These are phyloP conservation scores for Bombyx huttoni DNA, from an alignment of 2,888 invertebrate species.

Conservation along the genomic window DNA sequence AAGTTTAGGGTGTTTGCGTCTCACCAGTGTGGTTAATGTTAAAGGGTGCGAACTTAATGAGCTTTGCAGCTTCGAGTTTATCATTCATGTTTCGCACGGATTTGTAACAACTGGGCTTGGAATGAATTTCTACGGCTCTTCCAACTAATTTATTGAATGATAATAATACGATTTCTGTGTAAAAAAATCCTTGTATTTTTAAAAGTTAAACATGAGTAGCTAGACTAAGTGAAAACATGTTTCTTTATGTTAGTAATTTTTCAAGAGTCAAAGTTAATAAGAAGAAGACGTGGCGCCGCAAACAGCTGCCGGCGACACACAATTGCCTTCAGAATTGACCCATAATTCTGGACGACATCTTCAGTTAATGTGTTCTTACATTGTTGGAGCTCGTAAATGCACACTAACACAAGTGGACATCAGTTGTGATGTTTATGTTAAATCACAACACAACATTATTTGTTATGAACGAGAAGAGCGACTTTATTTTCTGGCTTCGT, in stretches of 20 bases:
- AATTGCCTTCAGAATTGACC: slow-evolving; percentile 22
- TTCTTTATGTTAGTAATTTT: not conserved
- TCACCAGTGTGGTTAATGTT: slow-evolving; percentile 28
- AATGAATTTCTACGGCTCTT: too few species aligned
- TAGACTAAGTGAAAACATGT: not conserved
- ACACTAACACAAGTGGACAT: not conserved
- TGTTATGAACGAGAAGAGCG: not conserved
- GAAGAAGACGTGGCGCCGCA: slow-evolving; percentile 16
- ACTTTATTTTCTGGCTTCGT: slow-evolving; percentile 9
- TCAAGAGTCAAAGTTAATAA: slow-evolving; percentile 39
- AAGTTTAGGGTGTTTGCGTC: slow-evolving; percentile 33
- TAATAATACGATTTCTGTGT: too few species aligned
- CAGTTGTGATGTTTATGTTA: slow-evolving; percentile 1
- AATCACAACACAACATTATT: not conserved
- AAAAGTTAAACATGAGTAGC: not conserved
- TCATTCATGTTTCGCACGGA: not conserved
- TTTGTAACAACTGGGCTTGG: not conserved
- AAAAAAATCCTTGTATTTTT: too few species aligned
- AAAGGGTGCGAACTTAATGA: slow-evolving; percentile 4
- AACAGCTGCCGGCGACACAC: slow-evolving; percentile 19
- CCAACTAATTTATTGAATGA: too few species aligned
- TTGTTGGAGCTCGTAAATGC: slow-evolving; percentile 6
- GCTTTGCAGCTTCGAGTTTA: not conserved
- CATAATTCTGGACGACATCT: slow-evolving; percentile 32
- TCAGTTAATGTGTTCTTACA: slow-evolving; percentile 6